Percentiles rank a stretch among this genome's conserved stretches.
phyloP scores from a whole-genome alignment of 2,888 invertebrate genomes.

The Chymomyza caudatula region DNA sequence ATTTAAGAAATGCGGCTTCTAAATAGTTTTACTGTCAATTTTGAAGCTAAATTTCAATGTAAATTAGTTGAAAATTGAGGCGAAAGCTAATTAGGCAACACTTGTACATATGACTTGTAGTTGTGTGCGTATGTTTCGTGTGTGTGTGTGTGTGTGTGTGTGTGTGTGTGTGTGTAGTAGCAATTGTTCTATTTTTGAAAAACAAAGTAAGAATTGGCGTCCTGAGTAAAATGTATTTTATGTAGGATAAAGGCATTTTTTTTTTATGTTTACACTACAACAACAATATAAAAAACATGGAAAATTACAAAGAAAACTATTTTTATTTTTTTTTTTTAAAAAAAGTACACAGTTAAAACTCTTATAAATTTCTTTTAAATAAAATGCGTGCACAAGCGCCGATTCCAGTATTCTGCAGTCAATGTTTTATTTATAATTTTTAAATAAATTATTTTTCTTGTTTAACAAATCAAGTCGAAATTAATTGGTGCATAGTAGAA shows the following conservation, averaged over 20 bases:
- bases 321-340: slow-evolving; percentile 24
- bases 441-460: slow-evolving; percentile 8
- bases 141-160: background rate
- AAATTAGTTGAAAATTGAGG: background rate
- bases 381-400: slow-evolving; percentile 78
- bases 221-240: background rate
- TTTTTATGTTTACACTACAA: slow-evolving; percentile 47
- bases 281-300: slow-evolving; percentile 67
- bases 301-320: slow-evolving; percentile 27
- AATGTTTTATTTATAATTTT: slow-evolving; percentile 12
- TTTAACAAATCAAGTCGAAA: slow-evolving; percentile 33
- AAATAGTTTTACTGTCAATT: background rate
- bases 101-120: background rate
- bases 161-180: background rate
- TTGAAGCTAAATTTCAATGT: background rate
- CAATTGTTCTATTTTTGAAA: slow-evolving; percentile 53
- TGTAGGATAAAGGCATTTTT: too few relatives aligned
- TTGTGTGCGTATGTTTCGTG: background rate
- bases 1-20: too few relatives aligned
- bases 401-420: slow-evolving; percentile 41
- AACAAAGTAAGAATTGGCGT: slow-evolving; percentile 38
- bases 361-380: slow-evolving; percentile 35
- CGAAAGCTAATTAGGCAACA: background rate
- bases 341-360: slow-evolving; percentile 15
- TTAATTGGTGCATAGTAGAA: slow-evolving; percentile 46